Evolutionary conservation across 2,113 vertebrate species (phyloP).

Genomic region (Eonycteris spelaea): DNA sequence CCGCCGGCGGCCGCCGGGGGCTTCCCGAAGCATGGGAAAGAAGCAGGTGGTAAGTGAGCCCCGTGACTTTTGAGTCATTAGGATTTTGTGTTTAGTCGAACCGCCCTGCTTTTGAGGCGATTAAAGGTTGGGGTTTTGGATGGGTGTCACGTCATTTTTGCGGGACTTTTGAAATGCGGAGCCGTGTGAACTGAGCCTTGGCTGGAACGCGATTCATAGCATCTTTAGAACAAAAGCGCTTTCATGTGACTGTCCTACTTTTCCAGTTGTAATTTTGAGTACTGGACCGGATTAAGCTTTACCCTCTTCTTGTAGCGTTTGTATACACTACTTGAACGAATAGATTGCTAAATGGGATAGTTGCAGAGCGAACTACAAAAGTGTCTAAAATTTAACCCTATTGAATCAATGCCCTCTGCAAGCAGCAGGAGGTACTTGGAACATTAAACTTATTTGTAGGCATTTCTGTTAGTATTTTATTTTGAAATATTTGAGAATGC

Average conservation of each 20-base stretch:
- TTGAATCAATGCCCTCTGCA: background rate
- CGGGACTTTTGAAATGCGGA: constrained; percentile 23
- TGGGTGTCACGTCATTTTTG: background rate
- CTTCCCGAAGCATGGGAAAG: constrained; percentile 79
- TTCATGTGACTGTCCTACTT: background rate
- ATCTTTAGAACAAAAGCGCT: background rate
- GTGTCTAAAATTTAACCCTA: background rate
- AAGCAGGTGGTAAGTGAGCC: constrained; percentile 82
- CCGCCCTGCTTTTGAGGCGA: background rate
- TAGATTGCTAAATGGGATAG: background rate
- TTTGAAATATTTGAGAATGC: background rate
- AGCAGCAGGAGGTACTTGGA: background rate
- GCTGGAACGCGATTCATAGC: background rate
- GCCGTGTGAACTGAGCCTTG: background rate
- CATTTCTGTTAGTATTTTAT: background rate
- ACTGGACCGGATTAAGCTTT: background rate
- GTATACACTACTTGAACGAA: background rate
- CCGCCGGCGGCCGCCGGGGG: background rate
- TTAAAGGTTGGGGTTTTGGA: background rate
- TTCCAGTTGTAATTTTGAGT: background rate
- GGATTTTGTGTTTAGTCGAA: background rate
- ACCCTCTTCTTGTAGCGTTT: background rate
- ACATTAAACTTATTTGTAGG: background rate
- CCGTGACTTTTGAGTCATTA: background rate
- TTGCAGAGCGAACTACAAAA: background rate